Conservation (phyloP, 2,797 vertebrate species). For the Phrynocephalus forsythii region DNA sequence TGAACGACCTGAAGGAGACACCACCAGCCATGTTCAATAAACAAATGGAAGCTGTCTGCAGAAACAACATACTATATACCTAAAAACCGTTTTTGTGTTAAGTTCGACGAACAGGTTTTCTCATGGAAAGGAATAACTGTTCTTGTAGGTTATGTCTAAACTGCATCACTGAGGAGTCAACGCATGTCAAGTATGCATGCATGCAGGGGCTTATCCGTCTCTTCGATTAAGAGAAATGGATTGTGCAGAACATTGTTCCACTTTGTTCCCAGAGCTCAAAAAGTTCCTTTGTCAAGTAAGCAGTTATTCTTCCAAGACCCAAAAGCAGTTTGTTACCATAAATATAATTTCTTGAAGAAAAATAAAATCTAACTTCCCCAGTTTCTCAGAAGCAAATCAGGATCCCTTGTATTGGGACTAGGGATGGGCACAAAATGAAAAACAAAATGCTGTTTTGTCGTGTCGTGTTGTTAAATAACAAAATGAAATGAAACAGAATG, state of each 20-base stretch:
- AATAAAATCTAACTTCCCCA: too few species aligned
- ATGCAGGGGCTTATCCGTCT: not conserved
- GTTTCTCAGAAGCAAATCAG: too few species aligned
- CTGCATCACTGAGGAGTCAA: not conserved
- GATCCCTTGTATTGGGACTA: too few species aligned
- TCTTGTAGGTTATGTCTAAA: not conserved
- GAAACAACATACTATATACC: not conserved
- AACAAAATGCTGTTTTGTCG: too few species aligned
- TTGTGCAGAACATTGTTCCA: too few species aligned
- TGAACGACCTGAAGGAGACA: not conserved
- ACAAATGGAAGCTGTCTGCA: not conserved
- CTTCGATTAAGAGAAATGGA: not conserved
- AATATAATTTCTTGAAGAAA: too few species aligned
- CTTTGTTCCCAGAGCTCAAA: not conserved
- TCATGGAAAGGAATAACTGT: not conserved
- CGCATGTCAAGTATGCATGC: not conserved
- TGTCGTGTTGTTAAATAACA: too few species aligned
- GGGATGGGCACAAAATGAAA: too few species aligned
- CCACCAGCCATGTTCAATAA: not conserved
- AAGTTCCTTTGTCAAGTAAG: not conserved
- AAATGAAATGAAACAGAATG: too few species aligned
- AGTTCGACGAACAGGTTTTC: not conserved
- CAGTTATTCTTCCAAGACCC: too few species aligned
- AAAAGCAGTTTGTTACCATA: too few species aligned
- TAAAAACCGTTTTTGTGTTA: not conserved